Evolutionary conservation across 64 coral and sea anemone genomes (phyloP).

Genomic region (Actinia equina): DNA sequence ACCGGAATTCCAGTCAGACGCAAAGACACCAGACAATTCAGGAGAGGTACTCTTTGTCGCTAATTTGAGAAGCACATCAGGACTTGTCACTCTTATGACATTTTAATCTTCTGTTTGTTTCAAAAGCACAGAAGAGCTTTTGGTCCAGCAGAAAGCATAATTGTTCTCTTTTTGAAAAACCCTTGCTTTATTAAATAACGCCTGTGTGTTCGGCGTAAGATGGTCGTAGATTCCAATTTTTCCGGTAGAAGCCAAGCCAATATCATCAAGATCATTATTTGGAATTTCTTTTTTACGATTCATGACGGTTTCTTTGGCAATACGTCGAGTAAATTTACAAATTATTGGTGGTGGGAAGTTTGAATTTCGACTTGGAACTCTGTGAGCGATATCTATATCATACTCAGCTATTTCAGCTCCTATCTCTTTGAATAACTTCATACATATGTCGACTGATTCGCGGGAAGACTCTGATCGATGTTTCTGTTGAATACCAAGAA

Average conservation of each 20-base stretch:
- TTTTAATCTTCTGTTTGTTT: too few species aligned
- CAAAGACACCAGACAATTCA: too few species aligned
- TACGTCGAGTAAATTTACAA: slow-evolving; percentile 31
- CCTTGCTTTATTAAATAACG: not conserved
- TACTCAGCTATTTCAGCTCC: slow-evolving; percentile 15
- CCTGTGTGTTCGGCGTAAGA: not conserved
- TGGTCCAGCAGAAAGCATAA: not conserved
- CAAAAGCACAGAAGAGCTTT: not conserved
- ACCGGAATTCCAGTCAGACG: too few species aligned
- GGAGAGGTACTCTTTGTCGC: too few species aligned
- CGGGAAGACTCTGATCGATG: slow-evolving; percentile 26
- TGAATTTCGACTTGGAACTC: slow-evolving; percentile 2
- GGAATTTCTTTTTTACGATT: not conserved
- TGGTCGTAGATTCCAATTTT: not conserved
- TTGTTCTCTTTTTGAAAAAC: not conserved
- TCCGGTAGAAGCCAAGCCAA: not conserved
- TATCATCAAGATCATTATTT: not conserved
- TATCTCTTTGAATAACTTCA: slow-evolving; percentile 33
- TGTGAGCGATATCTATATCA: slow-evolving; percentile 48
- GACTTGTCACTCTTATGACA: too few species aligned
- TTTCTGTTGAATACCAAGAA: slow-evolving; percentile 25
- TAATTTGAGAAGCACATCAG: too few species aligned
- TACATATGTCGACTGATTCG: slow-evolving; percentile 40
- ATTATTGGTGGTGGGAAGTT: slow-evolving; percentile 17
- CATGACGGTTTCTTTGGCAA: slow-evolving; percentile 30